Percentiles rank a stretch among this genome's conserved stretches.
Conservation (phyloP, 1,140 invertebrate genomes). For the Heliconius congener region DNA sequence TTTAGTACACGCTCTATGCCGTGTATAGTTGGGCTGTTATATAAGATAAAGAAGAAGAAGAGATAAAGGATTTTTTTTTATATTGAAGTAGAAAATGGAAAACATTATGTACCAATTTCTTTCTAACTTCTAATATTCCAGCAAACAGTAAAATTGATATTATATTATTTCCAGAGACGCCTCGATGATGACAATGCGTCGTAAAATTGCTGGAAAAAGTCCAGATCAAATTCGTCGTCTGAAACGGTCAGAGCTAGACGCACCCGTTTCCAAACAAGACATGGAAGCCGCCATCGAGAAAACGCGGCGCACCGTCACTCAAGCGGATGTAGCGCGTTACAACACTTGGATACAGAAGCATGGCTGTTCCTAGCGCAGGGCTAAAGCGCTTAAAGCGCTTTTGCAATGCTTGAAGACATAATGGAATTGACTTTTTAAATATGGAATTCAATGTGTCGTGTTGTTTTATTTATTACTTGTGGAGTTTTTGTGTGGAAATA, state of each 20-base stretch:
- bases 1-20: too few relatives aligned
- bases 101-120: too few relatives aligned
- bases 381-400: conserved; percentile 67
- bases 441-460: conserved; percentile 1
- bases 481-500: not conserved
- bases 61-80: too few relatives aligned
- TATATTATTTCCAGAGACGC: conserved; percentile 88
- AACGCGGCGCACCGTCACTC: conserved; percentile 96
- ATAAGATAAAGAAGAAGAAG: too few relatives aligned
- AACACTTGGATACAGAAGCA: conserved; percentile 92
- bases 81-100: too few relatives aligned
- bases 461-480: conserved; percentile 1
- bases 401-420: conserved; percentile 53
- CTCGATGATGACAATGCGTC: conserved; percentile 99
- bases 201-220: conserved; percentile 94
- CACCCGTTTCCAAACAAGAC: conserved; percentile 94
- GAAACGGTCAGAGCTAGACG: conserved; percentile 95
- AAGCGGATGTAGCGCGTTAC: conserved; percentile 96
- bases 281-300: conserved; percentile 94
- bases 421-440: conserved; percentile 18
- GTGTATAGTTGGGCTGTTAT: too few relatives aligned
- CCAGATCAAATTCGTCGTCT: conserved; percentile 96
- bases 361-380: conserved; percentile 73
- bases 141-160: not conserved
- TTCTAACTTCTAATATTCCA: not conserved